A percentile compares a stretch with the other conserved stretches of the same genome.
Conservation (phyloP, 2,113 vertebrate genomes). For the Phrynocephalus versicolor region DNA sequence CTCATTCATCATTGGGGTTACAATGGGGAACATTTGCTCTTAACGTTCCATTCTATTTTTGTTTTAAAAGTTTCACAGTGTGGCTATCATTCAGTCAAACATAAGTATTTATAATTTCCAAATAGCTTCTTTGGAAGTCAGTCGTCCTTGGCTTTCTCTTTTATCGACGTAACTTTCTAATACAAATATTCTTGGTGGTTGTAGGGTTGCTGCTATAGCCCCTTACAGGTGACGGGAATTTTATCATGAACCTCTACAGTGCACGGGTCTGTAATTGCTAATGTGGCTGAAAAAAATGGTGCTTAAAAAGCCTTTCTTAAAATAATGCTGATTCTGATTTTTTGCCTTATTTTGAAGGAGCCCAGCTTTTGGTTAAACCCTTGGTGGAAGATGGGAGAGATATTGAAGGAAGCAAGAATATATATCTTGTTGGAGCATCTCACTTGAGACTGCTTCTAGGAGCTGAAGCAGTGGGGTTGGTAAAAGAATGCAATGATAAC, state of each 20-base stretch:
- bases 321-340: conserved; percentile 12
- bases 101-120: too few relatives aligned
- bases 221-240: neutral
- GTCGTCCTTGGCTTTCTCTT: neutral
- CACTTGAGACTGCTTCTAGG: conserved; percentile 82
- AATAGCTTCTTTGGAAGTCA: neutral
- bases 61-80: neutral
- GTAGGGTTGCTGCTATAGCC: too few relatives aligned
- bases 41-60: neutral
- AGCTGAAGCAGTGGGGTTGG: conserved; percentile 89
- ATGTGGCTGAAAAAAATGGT: neutral
- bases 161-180: neutral
- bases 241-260: neutral
- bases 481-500: conserved; percentile 89
- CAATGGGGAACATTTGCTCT: too few relatives aligned
- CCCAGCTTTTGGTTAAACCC: conserved; percentile 85
- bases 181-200: neutral
- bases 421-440: conserved; percentile 88
- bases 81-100: neutral
- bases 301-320: neutral
- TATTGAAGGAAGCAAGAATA: conserved; percentile 73
- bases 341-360: conserved; percentile 75
- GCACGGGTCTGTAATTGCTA: neutral
- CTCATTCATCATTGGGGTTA: neutral
- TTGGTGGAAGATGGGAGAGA: conserved; percentile 71